A percentile compares a stretch with the other conserved stretches of the same genome.
Conservation (phyloP, 2,113 vertebrate species). For the Actinemys pallida region DNA sequence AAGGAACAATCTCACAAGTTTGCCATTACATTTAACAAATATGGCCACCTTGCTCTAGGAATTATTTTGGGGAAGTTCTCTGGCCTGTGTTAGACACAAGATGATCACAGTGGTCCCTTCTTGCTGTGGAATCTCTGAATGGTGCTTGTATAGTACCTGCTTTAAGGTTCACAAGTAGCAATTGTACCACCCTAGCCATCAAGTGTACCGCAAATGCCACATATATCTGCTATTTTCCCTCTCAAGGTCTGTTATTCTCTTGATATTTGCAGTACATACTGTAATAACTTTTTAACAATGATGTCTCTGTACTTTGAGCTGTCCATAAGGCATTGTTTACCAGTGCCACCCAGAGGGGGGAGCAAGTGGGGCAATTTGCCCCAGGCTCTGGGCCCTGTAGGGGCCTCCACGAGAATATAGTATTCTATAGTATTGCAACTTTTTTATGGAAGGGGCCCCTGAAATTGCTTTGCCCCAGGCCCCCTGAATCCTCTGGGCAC, state of each 20-base stretch:
- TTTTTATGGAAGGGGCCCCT: no score
- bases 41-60: neutral
- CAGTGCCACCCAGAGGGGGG: no score
- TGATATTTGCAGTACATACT: neutral
- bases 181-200: neutral
- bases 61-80: neutral
- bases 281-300: neutral
- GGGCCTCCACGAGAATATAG: no score
- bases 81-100: neutral
- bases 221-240: neutral
- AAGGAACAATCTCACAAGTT: neutral
- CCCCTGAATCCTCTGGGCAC: no score
- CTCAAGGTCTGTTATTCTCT: neutral
- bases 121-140: neutral
- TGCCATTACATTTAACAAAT: neutral
- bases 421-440: no score
- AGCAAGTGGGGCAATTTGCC: no score
- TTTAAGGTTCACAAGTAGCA: conserved; percentile 8
- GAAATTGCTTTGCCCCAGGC: no score
- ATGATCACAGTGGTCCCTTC: neutral
- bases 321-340: neutral
- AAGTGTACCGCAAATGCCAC: neutral
- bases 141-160: neutral
- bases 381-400: no score
- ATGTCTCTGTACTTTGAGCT: neutral